Base-by-base conservation (phyloP, 1,140 invertebrate genomes). In the Belonocnema kinseyi region DNA sequence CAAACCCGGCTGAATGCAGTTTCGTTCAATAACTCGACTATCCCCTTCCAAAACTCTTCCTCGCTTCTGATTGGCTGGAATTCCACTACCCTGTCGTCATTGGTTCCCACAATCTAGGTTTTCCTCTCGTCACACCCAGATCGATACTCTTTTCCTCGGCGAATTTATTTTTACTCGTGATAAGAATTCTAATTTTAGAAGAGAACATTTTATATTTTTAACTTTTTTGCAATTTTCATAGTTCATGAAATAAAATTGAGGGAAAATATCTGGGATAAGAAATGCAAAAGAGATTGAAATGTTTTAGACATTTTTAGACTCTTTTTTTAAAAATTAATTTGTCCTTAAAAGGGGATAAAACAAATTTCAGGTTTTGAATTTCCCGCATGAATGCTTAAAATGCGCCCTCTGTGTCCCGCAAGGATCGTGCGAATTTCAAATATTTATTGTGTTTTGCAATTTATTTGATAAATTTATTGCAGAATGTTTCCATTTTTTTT, bases 11-110 rank as follows among this genome's bases (percentile, higher is more conserved):
- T 17, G 40, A 17, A 33, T 16, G 21, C 52, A 26, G 12, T 14
- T 19, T 5, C 74, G 74, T 52, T 21, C 50, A 52, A 73, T 73
- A 40, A 16, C 33, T 52, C 70, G 21, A 1, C 72, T 58, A 14
- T 50, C 50, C 33, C 19, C 40, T 54, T 56, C 70, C 13, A 40
- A 40, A 51, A 51, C 3, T 16, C 8, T 53, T 66, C 53, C 53
- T 54, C n/a, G n/a, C 16, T n/a, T 54, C 53, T 17, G n/a, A 54
- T 54, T 54, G n/a, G 53, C 53, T 17, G 53, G 17, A 17, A 53
- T 26, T 40, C 1, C 33, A 21, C 33, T 26, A 50, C 14, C 14
- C 13, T 17, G 12, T 40, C 50, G 52, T 50, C 54, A 74, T 50
- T 58, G 40, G 33, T 10, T 54, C 53, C 17, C 7, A 54, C n/a